Evolutionary conservation across 2,113 vertebrate genomes (phyloP).

Genomic region (Phasianus colchicus): DNA sequence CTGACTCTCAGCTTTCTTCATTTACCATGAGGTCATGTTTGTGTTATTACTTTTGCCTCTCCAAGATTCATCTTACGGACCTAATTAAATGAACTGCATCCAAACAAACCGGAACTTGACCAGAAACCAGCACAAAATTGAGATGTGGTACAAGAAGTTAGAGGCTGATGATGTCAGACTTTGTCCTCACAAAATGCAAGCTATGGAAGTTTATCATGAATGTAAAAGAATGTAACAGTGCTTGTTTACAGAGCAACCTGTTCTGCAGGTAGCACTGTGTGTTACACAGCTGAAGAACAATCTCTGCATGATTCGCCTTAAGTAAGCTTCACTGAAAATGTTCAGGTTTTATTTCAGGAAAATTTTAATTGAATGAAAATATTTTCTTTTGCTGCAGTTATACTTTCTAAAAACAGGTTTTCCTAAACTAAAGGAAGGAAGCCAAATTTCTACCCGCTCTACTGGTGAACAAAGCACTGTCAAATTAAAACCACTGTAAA

Average conservation of each 20-base stretch:
- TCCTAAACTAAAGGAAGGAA: not conserved
- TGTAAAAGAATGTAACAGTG: not conserved
- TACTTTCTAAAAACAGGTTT: not conserved
- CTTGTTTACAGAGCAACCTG: not conserved
- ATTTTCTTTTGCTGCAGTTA: slow-evolving; percentile 15
- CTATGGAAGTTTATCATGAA: not conserved
- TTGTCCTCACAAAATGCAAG: not conserved
- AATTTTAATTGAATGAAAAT: not conserved
- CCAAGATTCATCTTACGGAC: not conserved
- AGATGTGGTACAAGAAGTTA: not conserved
- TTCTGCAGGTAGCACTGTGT: not conserved
- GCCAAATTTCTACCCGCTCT: not conserved
- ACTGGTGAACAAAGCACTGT: not conserved
- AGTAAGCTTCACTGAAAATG: not conserved
- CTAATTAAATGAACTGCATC: not conserved
- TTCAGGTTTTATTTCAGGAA: not conserved
- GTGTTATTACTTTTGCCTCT: not conserved
- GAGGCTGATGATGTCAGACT: not conserved
- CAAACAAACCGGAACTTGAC: not conserved
- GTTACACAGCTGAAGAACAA: not conserved
- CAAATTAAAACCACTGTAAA: not conserved
- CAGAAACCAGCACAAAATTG: not conserved
- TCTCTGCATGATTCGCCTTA: not conserved
- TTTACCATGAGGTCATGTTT: not conserved
- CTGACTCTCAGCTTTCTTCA: not conserved